Evolutionary conservation across 2,888 invertebrate genomes (phyloP), one percentile per base, ranked within the genome.

Genomic region (Mechanitis mazaeus): DNA sequence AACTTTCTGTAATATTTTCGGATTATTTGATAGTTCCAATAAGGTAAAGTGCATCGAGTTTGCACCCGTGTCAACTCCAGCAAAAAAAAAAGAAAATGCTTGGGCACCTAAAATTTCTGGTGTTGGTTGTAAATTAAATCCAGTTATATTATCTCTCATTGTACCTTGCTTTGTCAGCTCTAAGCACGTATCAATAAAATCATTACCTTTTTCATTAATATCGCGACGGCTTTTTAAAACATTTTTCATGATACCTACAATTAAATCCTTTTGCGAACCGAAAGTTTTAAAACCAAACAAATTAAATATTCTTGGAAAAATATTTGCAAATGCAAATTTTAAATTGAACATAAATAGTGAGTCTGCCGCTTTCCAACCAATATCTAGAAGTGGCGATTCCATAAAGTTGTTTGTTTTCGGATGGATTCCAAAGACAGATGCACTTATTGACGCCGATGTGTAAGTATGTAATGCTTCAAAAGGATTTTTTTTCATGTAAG

Each of bases 51-150:
- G 79, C 70, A 91, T 80, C 0, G 83, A 68, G 9, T 75, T 82
- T 1, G 89, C 85, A 9, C 85, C 79, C 1, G 88, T 85, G 54
- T 90, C 90, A 3, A 83, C 79, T 1, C 91, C 91, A 45, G 87
- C 90, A 45, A 87, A 63, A 55, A 87, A 87, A 61, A 89, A 87
- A 65, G 87, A 81, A 54, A 88, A 84, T 0, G 85, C 83, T 68
- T 89, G 87, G 2, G 86, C 82, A 3, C 83, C 80, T 11, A 87
- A 47, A 2, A 85, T n/a, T 67, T 83, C 81, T 56, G 80, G 81
- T 4, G 82, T 77, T 0, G 80, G 77, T 3, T 76, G 70, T 7
- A 85, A 45, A 59, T 80, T 72, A 61, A 73, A 84, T 0, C 77
- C 79, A 2, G 82, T 81, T 0, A 63, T 55, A 0, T 57, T 47